Evolutionary conservation across 1,140 invertebrate species (phyloP).

Genomic region (Leptinotarsa undecemlineata): DNA sequence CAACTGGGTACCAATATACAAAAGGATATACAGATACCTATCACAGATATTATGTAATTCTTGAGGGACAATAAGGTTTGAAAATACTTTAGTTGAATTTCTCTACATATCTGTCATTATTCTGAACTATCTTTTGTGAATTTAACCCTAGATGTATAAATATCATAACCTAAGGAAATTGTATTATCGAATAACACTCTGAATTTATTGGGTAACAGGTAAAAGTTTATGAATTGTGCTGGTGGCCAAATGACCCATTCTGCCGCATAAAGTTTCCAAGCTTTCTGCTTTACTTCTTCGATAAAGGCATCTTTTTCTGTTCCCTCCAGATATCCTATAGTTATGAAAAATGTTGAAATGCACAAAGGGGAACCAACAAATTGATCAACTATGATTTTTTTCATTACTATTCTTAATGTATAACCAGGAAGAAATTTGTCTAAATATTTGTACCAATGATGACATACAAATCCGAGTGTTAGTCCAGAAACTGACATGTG

Average conservation of each 20-base stretch:
- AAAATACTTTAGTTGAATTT: neutral
- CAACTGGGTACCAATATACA: neutral
- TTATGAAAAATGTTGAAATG: slow-evolving; percentile 80
- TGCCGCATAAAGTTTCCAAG: slow-evolving; percentile 75
- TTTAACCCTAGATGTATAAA: slow-evolving; percentile 92
- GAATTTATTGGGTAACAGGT: slow-evolving; percentile 79
- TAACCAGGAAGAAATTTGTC: slow-evolving; percentile 73
- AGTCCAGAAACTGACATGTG: slow-evolving; percentile 82
- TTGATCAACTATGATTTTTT: slow-evolving; percentile 89
- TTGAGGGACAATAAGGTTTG: neutral
- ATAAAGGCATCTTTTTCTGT: slow-evolving; percentile 66
- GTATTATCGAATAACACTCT: slow-evolving; percentile 89
- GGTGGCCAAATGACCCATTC: slow-evolving; percentile 86
- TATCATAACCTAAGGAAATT: slow-evolving; percentile 87
- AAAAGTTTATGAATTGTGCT: slow-evolving; percentile 87
- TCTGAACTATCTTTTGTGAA: neutral
- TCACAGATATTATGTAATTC: neutral
- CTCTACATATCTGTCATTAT: neutral
- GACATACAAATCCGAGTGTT: slow-evolving; percentile 80
- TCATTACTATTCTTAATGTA: slow-evolving; percentile 69
- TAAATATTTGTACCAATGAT: slow-evolving; percentile 80
- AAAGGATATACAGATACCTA: neutral
- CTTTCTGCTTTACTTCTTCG: slow-evolving; percentile 77
- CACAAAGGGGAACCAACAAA: slow-evolving; percentile 84
- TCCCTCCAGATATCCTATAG: slow-evolving; percentile 74